Evolutionary conservation across 2,888 invertebrate species (phyloP), one percentile per base, ranked within the genome.

Genomic region (Stenchaetothrips biformis): DNA sequence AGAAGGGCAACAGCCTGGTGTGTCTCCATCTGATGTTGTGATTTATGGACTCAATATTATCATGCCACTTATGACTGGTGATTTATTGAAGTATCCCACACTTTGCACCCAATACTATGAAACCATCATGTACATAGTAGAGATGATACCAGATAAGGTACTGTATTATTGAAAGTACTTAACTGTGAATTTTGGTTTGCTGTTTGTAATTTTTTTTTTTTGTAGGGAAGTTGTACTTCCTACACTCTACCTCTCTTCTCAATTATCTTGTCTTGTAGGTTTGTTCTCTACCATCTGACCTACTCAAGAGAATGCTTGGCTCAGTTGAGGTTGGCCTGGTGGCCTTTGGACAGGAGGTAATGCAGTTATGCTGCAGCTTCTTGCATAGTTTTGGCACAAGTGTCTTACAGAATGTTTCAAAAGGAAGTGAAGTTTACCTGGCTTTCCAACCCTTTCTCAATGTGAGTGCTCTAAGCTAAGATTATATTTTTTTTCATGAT

Each of bases 21-120:
- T 88, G 21, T 87, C 88, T 9, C 89, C 90, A 0, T 88, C 90
- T 0, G 91, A 92, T 84, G 91, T 93, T 9, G 91, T 91, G 81
- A 85, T 93, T n/a, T 90, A 89, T 84, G 93, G 93, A 21, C 88
- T 94, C 7, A 90, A 90, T 84, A 91, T 92, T 83, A 88, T 94
- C 78, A 91, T 94, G 88, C 93, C 94, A 7, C 86, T 94, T 81
- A 92, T 94, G 91, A 92, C 90, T 77, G 88, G 90, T 79, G 92
- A 93, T 84, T 86, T 94, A 80, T 87, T 95, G 53, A 92, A 92
- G 86, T 92, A 92, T 85, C 93, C 93, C 0, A 88, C 89, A 2
- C 86, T 94, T 53, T 92, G 93, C 85, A 86, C 88, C 53, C 90
- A 92, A 86, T 92, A 90, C 85, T 91, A 84, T 83, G 84, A 83